Conservation (phyloP, 2,113 vertebrate species). For the Thoracochromis brauschi region DNA sequence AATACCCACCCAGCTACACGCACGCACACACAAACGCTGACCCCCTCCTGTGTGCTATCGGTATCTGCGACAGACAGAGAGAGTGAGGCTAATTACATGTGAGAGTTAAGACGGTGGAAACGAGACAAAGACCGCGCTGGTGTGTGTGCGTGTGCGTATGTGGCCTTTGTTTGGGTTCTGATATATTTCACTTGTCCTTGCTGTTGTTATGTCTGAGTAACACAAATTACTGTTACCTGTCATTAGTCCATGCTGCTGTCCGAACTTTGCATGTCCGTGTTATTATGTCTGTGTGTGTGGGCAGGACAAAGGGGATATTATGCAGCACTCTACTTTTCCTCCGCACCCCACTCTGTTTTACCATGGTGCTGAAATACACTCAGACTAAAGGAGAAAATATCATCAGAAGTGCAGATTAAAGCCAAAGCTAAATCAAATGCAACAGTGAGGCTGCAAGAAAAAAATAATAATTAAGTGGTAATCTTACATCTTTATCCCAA, state of each 20-base stretch:
- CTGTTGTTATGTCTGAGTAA: slow-evolving; percentile 14
- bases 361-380: not conserved
- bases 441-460: not conserved
- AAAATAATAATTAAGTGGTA: not conserved
- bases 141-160: not conserved
- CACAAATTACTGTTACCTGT: slow-evolving; percentile 38
- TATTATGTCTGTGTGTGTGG: not conserved
- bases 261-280: slow-evolving; percentile 10
- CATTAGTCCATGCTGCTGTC: slow-evolving; percentile 19
- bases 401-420: not conserved
- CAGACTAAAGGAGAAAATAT: not conserved
- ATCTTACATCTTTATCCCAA: not conserved
- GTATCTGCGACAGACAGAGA: slow-evolving; percentile 61
- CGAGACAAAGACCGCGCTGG: slow-evolving; percentile 50
- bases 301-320: slow-evolving; percentile 34
- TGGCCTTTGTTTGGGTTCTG: slow-evolving; percentile 37
- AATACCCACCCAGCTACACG: not conserved
- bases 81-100: slow-evolving; percentile 69
- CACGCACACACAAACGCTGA: slow-evolving; percentile 5
- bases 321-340: not conserved
- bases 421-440: not conserved
- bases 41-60: slow-evolving; percentile 59
- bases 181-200: slow-evolving; percentile 39
- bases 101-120: slow-evolving; percentile 64
- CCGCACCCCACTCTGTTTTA: not conserved